Conservation (phyloP, 1,140 invertebrate species). For the Temnothorax longispinosus region DNA sequence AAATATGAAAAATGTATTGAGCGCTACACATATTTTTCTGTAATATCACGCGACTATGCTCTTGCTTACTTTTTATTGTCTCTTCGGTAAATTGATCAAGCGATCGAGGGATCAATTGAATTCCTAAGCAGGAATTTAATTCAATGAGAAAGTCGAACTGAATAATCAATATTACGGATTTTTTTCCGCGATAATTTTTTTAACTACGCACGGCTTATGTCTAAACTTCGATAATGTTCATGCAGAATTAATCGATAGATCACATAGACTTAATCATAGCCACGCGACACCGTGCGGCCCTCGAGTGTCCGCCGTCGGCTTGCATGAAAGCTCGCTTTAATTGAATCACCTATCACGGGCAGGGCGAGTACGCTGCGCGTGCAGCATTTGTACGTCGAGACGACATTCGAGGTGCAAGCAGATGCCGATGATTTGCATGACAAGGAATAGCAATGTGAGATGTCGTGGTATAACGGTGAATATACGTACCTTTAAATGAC, state of each 20-base stretch:
- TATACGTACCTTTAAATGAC: not conserved
- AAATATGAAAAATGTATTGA: not conserved
- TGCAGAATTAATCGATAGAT: constrained; percentile 26
- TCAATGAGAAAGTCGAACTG: not conserved
- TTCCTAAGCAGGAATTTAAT: not conserved
- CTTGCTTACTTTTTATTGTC: not conserved
- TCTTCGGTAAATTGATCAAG: not conserved
- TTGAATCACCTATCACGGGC: constrained; percentile 62
- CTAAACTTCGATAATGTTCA: constrained; percentile 15
- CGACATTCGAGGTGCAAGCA: constrained; percentile 23
- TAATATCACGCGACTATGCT: not conserved
- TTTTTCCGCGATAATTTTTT: not conserved
- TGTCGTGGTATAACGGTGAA: not conserved
- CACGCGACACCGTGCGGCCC: constrained; percentile 45
- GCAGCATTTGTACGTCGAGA: constrained; percentile 36
- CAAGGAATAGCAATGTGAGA: constrained; percentile 25
- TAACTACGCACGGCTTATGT: not conserved
- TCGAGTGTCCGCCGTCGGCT: constrained; percentile 37
- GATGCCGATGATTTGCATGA: constrained; percentile 23
- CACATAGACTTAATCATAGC: constrained; percentile 27
- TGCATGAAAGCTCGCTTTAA: constrained; percentile 63
- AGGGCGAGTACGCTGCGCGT: constrained; percentile 17
- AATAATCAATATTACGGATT: not conserved
- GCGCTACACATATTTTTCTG: not conserved
- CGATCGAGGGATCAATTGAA: too few relatives aligned